Evolutionary conservation across 2,113 vertebrate genomes (phyloP), one percentile per base, ranked within the genome.

Genomic region (Butorides virescens): DNA sequence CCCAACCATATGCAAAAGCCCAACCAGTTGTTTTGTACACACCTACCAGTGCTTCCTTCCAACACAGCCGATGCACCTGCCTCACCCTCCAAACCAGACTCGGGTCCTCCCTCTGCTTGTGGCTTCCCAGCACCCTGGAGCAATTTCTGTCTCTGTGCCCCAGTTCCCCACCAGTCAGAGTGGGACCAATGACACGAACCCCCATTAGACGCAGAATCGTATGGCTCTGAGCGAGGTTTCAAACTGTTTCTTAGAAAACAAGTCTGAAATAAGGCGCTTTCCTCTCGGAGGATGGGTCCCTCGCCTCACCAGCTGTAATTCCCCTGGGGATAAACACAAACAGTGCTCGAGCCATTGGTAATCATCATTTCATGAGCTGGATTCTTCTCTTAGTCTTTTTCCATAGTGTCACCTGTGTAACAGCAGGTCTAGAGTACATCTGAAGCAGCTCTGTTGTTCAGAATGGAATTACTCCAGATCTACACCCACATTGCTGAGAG

Each of bases 391-490:
- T 16, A 56, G 47, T 37, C 58, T 79, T 93, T 61, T 68, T 73
- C 29, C 21, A 42, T 37, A 3, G 0, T 66, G 29, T 66, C 71
- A 91, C 74, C 84, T 79, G 13, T 70, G 16, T 55, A 81, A 70
- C 74, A 83, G 67, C 0, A 6, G 55, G 63, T 77, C 55, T 67
- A 66, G 42, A 88, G 63, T 59, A 85, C 0, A 8, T 79, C 42
- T 90, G 82, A 96, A 88, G 50, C 74, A 80, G 21, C n/a, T 90
- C 70, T 66, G 58, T 68, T 76, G 34, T 82, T 87, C 74, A 67
- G 32, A 93, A 86, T 88, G 78, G 84, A 95, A 91, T 95, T 88
- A 90, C 46, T 95, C 89, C 94, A 95, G 70, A 73, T 90, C 74
- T 88, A 95, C 89, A 86, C 84, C 92, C 93, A 95, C 91, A 82